A percentile compares a stretch with the other conserved stretches of the same genome.
Conservation (phyloP, 2,797 vertebrate genomes). For the Limosa lapponica region DNA sequence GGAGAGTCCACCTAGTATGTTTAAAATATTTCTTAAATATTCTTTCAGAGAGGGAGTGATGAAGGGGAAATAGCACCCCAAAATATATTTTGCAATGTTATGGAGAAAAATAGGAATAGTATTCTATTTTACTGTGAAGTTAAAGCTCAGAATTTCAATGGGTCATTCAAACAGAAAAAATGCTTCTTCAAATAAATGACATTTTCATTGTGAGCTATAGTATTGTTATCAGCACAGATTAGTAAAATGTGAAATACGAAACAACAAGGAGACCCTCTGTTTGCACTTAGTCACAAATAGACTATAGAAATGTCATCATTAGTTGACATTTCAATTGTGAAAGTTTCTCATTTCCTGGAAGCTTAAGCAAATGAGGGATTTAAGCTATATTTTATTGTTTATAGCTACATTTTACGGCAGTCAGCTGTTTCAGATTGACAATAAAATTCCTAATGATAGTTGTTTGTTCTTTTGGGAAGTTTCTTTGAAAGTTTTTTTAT, state of each 20-base stretch:
- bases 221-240: background rate
- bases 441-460: constrained; percentile 68
- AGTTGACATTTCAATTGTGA: constrained; percentile 34
- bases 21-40: background rate
- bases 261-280: background rate
- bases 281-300: constrained; percentile 7
- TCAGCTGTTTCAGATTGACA: constrained; percentile 70
- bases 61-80: background rate
- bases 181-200: background rate
- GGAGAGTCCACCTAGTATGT: background rate
- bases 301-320: constrained; percentile 16
- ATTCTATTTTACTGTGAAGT: background rate
- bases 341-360: constrained; percentile 68
- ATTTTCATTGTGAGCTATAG: background rate
- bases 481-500: constrained; percentile 50
- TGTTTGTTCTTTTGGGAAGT: constrained; percentile 51
- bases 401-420: constrained; percentile 51
- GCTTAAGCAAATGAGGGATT: constrained; percentile 66
- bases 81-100: background rate
- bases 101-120: background rate
- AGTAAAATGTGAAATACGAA: constrained; percentile 30
- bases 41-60: background rate
- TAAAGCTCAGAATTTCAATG: background rate
- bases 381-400: constrained; percentile 69
- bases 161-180: background rate